phyloP scores from a whole-genome alignment of 2,888 invertebrate species.

The Diadegma fenestrale region DNA sequence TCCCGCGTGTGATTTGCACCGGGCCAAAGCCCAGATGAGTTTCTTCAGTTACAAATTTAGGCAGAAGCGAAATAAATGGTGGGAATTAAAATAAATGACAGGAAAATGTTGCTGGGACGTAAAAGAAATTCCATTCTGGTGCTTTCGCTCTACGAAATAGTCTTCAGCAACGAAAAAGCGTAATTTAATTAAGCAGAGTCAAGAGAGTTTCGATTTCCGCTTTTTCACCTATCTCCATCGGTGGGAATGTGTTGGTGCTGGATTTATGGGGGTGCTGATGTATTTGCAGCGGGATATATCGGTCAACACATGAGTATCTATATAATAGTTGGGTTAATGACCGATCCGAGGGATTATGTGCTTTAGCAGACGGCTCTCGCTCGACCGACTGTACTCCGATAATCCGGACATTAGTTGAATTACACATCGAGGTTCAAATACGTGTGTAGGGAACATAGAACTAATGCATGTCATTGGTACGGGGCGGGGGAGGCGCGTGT shows the following conservation, averaged over 20 bases:
- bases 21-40: background rate
- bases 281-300: conserved; percentile 50
- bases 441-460: conserved; percentile 34
- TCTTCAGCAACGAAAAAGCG: background rate
- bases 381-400: conserved; percentile 59
- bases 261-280: conserved; percentile 31
- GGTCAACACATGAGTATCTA: conserved; percentile 43
- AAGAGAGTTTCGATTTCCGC: background rate
- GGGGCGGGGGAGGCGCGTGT: background rate
- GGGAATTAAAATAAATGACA: background rate
- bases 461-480: conserved; percentile 39
- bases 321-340: conserved; percentile 61
- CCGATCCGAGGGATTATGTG: conserved; percentile 64
- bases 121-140: background rate
- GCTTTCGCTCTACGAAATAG: background rate
- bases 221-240: background rate
- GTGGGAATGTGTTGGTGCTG: background rate
- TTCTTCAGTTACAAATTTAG: background rate
- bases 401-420: conserved; percentile 63
- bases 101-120: background rate
- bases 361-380: conserved; percentile 42
- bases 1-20: background rate
- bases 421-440: conserved; percentile 28
- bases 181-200: background rate
- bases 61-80: background rate